phyloP scores from a whole-genome alignment of 2,797 vertebrate genomes.

The Philypnodon macrostomus region DNA sequence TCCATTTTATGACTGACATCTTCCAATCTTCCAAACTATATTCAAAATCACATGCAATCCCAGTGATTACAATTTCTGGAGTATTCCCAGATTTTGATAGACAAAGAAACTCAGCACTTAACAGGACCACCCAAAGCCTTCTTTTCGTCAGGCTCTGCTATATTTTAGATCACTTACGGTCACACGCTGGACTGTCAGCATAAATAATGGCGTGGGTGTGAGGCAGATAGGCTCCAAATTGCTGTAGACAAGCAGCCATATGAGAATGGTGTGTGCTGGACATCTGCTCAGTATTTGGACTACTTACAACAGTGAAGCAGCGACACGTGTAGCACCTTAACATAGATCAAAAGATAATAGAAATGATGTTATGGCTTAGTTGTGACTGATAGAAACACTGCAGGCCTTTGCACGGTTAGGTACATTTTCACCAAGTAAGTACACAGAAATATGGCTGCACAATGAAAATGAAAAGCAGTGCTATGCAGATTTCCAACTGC shows the following conservation, averaged over 20 bases:
- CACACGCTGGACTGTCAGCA: constrained; percentile 52
- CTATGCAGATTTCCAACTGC: too few species aligned
- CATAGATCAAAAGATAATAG: constrained; percentile 46
- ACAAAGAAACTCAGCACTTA: constrained; percentile 42
- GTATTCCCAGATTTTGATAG: constrained; percentile 42
- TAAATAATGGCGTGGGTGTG: constrained; percentile 39
- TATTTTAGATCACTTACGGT: constrained; percentile 36
- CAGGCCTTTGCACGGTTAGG: constrained; percentile 37
- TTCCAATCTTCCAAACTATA: constrained; percentile 24
- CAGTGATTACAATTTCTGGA: constrained; percentile 60
- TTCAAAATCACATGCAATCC: constrained; percentile 39
- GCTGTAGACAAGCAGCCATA: constrained; percentile 39
- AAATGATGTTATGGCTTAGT: constrained; percentile 37
- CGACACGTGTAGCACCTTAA: constrained; percentile 59
- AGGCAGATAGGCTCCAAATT: constrained; percentile 27
- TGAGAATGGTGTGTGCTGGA: constrained; percentile 40
- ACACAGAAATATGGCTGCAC: too few species aligned
- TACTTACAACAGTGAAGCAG: constrained; percentile 50
- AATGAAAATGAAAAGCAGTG: constrained; percentile 22
- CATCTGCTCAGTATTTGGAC: constrained; percentile 66
- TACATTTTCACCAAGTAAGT: constrained; percentile 47
- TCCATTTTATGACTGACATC: constrained; percentile 23
- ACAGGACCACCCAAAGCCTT: constrained; percentile 61
- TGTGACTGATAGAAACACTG: constrained; percentile 39
- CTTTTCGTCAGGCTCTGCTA: constrained; percentile 27